Evolutionary conservation across 1,140 invertebrate genomes (phyloP).

Genomic region (Neotoxoptera formosana): DNA sequence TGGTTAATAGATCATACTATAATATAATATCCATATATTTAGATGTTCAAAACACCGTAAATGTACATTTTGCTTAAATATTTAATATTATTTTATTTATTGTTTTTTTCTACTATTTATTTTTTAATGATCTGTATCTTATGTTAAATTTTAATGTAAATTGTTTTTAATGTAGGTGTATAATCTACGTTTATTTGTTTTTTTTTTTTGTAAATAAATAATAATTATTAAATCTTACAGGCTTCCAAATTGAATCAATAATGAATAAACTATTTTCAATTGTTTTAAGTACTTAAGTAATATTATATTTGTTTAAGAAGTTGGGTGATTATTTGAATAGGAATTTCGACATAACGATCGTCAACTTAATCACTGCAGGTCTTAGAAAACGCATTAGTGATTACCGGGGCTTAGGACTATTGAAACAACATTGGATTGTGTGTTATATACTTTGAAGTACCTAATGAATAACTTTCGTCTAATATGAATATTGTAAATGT

Average conservation of each 20-base stretch:
- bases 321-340: background rate
- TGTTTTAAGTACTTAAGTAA: background rate
- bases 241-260: constrained; percentile 1
- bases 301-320: background rate
- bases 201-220: constrained; percentile 39
- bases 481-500: too few relatives aligned
- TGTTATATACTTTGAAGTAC: too few relatives aligned
- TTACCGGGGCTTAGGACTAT: too few relatives aligned
- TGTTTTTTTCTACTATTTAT: constrained; percentile 39
- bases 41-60: background rate
- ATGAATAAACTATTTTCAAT: background rate
- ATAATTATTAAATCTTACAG: background rate
- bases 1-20: background rate
- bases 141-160: constrained; percentile 55
- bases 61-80: constrained; percentile 25
- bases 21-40: background rate
- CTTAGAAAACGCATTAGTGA: too few relatives aligned
- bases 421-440: too few relatives aligned
- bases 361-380: background rate
- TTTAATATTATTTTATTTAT: constrained; percentile 36
- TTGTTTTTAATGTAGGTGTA: constrained; percentile 45
- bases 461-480: too few relatives aligned
- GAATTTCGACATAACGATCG: background rate
- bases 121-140: constrained; percentile 50
- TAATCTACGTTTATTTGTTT: constrained; percentile 25